Conservation (phyloP, 2,888 invertebrate species). For the Plagiodera versicolora region DNA sequence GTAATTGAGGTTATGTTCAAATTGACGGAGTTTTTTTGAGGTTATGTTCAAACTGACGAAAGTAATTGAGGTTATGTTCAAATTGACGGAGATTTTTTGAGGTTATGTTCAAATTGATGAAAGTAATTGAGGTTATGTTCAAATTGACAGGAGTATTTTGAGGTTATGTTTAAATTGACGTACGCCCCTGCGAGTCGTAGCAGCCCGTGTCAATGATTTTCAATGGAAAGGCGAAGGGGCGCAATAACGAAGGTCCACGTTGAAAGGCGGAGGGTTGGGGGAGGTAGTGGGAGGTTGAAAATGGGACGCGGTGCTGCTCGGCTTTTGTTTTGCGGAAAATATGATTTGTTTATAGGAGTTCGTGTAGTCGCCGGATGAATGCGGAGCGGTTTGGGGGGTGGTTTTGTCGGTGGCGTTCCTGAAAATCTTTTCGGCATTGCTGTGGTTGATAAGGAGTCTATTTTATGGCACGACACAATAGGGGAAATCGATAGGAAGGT, state of each 20-base stretch:
- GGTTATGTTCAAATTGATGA: no score
- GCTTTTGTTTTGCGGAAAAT: slow-evolving; percentile 23
- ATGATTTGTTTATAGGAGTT: slow-evolving; percentile 22
- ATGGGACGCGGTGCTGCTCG: slow-evolving; percentile 13
- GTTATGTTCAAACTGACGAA: no score
- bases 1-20: no score
- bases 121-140: no score
- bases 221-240: slow-evolving; percentile 16
- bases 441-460: slow-evolving; percentile 3
- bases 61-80: no score
- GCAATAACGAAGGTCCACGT: slow-evolving; percentile 18
- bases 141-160: no score
- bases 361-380: slow-evolving; percentile 9
- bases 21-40: no score
- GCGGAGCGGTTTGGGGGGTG: neutral
- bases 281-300: no score
- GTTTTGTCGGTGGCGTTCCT: neutral
- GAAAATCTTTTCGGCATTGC: slow-evolving; percentile 11
- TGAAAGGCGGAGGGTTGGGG: slow-evolving; percentile 16
- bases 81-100: no score
- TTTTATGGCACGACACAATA: neutral
- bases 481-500: neutral
- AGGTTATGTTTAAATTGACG: neutral
- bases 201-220: neutral
- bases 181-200: neutral